Base-by-base conservation (phyloP, 2,888 invertebrate genomes). In the Leptopilina drosophilae region DNA sequence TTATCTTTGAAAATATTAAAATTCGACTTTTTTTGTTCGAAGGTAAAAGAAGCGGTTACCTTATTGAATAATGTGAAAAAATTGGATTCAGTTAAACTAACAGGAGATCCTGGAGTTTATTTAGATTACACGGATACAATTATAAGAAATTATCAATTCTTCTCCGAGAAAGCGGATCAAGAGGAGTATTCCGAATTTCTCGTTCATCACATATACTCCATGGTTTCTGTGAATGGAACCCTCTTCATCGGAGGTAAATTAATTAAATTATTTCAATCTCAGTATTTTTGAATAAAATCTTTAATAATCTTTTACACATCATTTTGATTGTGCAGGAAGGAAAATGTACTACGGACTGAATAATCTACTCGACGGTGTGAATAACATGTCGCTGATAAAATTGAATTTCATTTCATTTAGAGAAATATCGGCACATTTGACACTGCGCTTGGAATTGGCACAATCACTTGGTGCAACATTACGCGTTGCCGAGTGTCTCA, bases 401-500 rank as follows among this genome's bases (percentile, higher is more conserved):
- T 90, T 89, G 62, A 86, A 87, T 79, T 77, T 91, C 5, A 64
- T 89, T n/a, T 87, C 89, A 0, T 89, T 85, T 76, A 87, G 88
- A 6, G 91, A 90, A 69, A 87, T 90, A 15, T 78, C 86, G 0
- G 85, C 85, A 0, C 89, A 91, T 80, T 80, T 91, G 26, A 80
- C 84, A 2, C 80, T 82, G 26, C 86, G 88, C 11, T 67, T 91
- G 0, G 84, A 83, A 46, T 77, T 84, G 0, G 87, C 89, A 0
- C 91, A 91, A 81, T 82, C 84, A 9, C 81, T 89, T 7, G 88
- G 88, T 1, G 85, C 87, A 1, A 86, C 88, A 0, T 66, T 89
- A n/a, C 85, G 90, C 15, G 85, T 88, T 5, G 91, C 89, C 0
- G 88, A 89, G 56, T 82, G 88, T 26, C 78, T 91, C 8, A 91